Evolutionary conservation across 1,140 invertebrate genomes (phyloP).

Genomic region (Oncopodura yosiiana): DNA sequence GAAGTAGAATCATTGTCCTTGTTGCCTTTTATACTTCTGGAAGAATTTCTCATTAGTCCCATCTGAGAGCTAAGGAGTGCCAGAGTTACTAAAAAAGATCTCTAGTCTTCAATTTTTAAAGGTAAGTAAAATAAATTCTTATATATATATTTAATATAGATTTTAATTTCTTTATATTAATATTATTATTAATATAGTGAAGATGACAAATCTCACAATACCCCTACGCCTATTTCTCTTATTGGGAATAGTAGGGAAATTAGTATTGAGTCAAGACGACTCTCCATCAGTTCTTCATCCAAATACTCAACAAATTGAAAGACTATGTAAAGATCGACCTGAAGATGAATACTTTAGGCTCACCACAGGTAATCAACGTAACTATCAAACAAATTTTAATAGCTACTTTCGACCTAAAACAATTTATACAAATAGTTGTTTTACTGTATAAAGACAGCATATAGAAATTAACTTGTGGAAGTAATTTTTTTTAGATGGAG

Average conservation of each 20-base stretch:
- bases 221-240: too few species aligned
- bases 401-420: too few species aligned
- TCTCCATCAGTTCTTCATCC: slow-evolving; percentile 44
- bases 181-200: not conserved
- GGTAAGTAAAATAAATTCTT: not conserved
- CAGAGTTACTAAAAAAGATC: not conserved
- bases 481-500: too few species aligned
- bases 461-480: too few species aligned
- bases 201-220: not conserved
- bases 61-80: not conserved
- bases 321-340: slow-evolving; percentile 71
- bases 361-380: too few species aligned
- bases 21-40: too few species aligned
- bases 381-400: too few species aligned
- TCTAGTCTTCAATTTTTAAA: not conserved
- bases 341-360: slow-evolving; percentile 82
- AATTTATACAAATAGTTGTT: too few species aligned
- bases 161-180: not conserved
- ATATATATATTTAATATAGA: not conserved
- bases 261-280: slow-evolving; percentile 17
- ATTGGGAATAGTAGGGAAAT: too few species aligned
- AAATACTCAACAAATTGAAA: slow-evolving; percentile 61
- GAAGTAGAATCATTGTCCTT: too few species aligned
- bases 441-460: too few species aligned
- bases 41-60: too few species aligned